Evolutionary conservation across 2,797 vertebrate species (phyloP).

Genomic region (Hylomyscus alleni): DNA sequence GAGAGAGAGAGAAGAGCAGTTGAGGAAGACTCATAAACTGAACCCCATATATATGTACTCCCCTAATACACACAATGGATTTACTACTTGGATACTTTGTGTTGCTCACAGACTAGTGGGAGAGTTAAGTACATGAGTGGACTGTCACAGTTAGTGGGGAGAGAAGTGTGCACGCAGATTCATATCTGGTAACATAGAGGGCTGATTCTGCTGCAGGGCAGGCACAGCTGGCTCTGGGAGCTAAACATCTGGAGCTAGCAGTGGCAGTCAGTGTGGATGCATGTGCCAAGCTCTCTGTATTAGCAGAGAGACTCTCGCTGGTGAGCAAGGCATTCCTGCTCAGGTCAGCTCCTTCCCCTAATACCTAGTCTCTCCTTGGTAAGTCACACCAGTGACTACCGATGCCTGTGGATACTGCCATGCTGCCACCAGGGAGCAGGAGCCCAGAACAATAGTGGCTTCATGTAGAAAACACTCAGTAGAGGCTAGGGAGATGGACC

Average conservation of each 20-base stretch:
- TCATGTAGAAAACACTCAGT: background rate
- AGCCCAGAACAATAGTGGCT: background rate
- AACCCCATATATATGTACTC: background rate
- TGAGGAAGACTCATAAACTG: background rate
- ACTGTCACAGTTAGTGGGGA: rapidly evolving
- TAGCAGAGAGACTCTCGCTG: background rate
- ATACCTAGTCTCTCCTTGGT: background rate
- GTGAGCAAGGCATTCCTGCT: background rate
- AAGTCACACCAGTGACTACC: background rate
- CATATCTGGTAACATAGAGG: rapidly evolving
- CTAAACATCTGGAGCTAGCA: background rate
- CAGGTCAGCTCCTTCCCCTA: background rate
- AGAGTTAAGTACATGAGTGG: background rate
- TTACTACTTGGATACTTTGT: background rate
- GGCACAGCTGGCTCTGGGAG: background rate
- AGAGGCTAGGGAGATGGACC: background rate
- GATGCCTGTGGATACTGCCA: background rate
- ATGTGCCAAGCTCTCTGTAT: background rate
- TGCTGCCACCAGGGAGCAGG: rapidly evolving
- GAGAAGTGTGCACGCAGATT: background rate
- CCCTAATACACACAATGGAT: background rate
- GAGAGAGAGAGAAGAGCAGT: background rate
- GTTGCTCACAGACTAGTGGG: background rate
- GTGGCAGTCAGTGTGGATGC: background rate
- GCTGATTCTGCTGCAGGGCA: rapidly evolving